Conservation (phyloP, 2,797 vertebrate species). For the Paguma larvata region DNA sequence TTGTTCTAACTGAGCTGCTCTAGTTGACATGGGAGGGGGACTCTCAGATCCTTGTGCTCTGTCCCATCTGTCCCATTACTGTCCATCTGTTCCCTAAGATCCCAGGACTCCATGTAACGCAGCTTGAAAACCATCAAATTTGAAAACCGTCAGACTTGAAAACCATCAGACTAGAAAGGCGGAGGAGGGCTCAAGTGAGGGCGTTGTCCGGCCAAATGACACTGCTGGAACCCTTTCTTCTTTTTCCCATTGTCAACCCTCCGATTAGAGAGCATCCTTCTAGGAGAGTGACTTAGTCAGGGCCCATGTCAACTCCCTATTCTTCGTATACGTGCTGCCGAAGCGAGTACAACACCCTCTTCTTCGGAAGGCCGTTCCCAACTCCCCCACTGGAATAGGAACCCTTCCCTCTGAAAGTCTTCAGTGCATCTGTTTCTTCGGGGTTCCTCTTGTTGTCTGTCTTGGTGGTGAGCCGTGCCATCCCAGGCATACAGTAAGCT, state of each 20-base stretch:
- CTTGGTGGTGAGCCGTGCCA: not conserved
- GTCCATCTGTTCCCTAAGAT: constrained; percentile 21
- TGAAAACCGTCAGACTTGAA: not conserved
- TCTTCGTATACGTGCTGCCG: not conserved
- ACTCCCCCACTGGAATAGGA: rapidly evolving
- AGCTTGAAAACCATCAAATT: not conserved
- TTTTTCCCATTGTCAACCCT: not conserved
- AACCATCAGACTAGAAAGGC: not conserved
- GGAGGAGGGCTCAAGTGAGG: not conserved
- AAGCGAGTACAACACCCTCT: not conserved
- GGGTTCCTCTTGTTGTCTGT: not conserved
- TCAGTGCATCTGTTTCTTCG: not conserved
- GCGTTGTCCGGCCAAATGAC: not conserved
- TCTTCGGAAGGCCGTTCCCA: not conserved
- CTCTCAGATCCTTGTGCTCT: not conserved
- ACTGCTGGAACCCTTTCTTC: not conserved
- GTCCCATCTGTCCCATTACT: not conserved
- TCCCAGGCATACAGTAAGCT: not conserved
- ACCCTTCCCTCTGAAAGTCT: not conserved
- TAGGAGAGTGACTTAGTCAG: not conserved
- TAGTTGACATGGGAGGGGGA: not conserved
- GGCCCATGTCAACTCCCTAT: not conserved
- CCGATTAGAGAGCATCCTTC: not conserved
- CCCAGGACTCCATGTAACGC: not conserved
- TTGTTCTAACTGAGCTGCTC: constrained; percentile 41